Base-by-base conservation (phyloP, 1,140 invertebrate genomes). In the Brachionus paranguensis region DNA sequence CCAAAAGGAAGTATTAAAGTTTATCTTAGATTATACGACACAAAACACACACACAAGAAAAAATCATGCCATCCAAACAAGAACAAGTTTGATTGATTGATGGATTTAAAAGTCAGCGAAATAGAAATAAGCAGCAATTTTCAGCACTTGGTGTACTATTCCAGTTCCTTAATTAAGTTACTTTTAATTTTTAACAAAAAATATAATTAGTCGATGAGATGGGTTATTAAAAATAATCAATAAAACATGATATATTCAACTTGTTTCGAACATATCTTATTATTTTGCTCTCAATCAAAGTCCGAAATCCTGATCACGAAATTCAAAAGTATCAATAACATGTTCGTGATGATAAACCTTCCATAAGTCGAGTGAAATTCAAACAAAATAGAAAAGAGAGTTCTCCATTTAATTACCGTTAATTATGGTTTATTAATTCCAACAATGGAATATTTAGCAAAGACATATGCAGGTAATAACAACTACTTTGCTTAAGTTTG, bases 361-460 rank as follows among this genome's bases (percentile, higher is more conserved):
- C 27, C n/a, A 27, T 50, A 50, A 76, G 41, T 76, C 72, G 68
- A 72, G 53, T 60, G 53, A 10, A 60, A 60, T 60, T 11, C 10
- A 60, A 60, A 55, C 17, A 8, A 20, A 60, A 60, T 41, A 41
- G 17, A 72, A 11, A 43, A 47, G 33, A 27, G 43, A 76, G 24
- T 76, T 76, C 20, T 76, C 43, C 43, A 76, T 76, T 76, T 76
- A 76, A 76, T 76, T 76, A 76, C 72, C 45, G 72, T 76, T 76
- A 76, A 76, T 76, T 76, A 76, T 76, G 72, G 72, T 76, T 76
- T 50, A 76, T 47, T 76, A 76, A 76, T 72, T 72, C 17, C 37
- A 72, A 41, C n/a, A 41, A 43, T 43, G 41, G 37, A 72, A 12
- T 41, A 76, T 50, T 50, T 24, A 76, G 47, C 24, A 50, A 53